phyloP scores from a whole-genome alignment of 2,888 invertebrate genomes.

The Macropis europaea region DNA sequence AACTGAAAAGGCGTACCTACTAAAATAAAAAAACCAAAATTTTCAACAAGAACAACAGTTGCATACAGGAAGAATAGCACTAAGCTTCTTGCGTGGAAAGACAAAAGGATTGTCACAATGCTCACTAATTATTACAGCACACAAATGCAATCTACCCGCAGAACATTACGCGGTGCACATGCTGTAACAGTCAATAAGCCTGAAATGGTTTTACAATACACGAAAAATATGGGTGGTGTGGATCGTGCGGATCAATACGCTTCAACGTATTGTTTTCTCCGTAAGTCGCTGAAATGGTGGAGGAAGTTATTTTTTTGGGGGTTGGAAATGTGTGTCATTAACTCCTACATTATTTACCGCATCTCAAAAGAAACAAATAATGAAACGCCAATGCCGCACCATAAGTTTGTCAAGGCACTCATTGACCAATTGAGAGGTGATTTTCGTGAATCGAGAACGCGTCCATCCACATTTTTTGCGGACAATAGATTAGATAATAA shows the following conservation, averaged over 20 bases:
- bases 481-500: too few species aligned
- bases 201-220: slow-evolving; percentile 27
- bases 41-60: slow-evolving; percentile 31
- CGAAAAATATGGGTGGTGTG: too few species aligned
- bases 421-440: slow-evolving; percentile 44
- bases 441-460: slow-evolving; percentile 28
- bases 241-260: too few species aligned
- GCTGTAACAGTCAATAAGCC: slow-evolving; percentile 21
- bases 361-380: slow-evolving; percentile 28
- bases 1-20: slow-evolving; percentile 25
- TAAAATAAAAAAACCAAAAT: slow-evolving; percentile 32
- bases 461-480: too few species aligned
- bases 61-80: slow-evolving; percentile 30
- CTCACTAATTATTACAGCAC: too few species aligned
- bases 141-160: too few species aligned
- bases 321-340: slow-evolving; percentile 50
- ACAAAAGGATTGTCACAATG: slow-evolving; percentile 26
- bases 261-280: too few species aligned
- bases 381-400: slow-evolving; percentile 44
- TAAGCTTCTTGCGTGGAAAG: slow-evolving; percentile 30
- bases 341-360: slow-evolving; percentile 57
- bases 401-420: slow-evolving; percentile 43
- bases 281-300: too few species aligned
- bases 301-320: slow-evolving; percentile 64
- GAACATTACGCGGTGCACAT: slow-evolving; percentile 23